Percentiles rank a stretch among this genome's conserved stretches.
Conservation (phyloP, 2,797 vertebrate species). For the Adelosebastes latens region DNA sequence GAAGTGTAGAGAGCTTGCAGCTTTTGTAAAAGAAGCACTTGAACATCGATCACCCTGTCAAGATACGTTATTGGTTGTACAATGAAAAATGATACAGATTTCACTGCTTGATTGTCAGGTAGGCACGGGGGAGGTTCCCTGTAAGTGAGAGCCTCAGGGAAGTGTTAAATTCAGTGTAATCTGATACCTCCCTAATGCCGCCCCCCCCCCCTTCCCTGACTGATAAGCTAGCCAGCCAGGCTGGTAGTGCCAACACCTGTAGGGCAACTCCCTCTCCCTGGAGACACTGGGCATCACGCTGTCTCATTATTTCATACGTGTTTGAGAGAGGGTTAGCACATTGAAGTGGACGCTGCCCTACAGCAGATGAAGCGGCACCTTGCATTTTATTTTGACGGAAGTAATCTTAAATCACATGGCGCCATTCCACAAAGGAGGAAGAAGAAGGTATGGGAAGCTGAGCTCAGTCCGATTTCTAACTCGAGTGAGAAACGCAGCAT, state of each 20-base stretch:
- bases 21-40: slow-evolving; percentile 59
- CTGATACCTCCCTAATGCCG: slow-evolving; percentile 38
- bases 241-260: slow-evolving; percentile 55
- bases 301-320: slow-evolving; percentile 21
- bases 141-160: slow-evolving; percentile 46
- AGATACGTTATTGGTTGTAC: slow-evolving; percentile 46
- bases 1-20: slow-evolving; percentile 31
- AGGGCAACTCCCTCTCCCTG: slow-evolving; percentile 32
- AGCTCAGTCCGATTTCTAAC: slow-evolving; percentile 26
- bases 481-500: slow-evolving; percentile 33
- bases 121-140: slow-evolving; percentile 31
- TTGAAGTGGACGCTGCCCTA: background rate
- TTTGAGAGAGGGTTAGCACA: background rate
- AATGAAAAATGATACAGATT: slow-evolving; percentile 56
- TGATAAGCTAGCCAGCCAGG: slow-evolving; percentile 26
- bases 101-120: slow-evolving; percentile 52
- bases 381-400: slow-evolving; percentile 1
- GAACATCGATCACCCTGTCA: slow-evolving; percentile 55
- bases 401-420: slow-evolving; percentile 1
- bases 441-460: background rate
- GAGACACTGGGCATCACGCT: slow-evolving; percentile 13
- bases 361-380: slow-evolving; percentile 8
- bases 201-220: slow-evolving; percentile 7
- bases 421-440: slow-evolving; percentile 21
- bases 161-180: slow-evolving; percentile 62